phyloP scores from a whole-genome alignment of 1,140 invertebrate genomes.

The Yoshiicerus persimilis region DNA sequence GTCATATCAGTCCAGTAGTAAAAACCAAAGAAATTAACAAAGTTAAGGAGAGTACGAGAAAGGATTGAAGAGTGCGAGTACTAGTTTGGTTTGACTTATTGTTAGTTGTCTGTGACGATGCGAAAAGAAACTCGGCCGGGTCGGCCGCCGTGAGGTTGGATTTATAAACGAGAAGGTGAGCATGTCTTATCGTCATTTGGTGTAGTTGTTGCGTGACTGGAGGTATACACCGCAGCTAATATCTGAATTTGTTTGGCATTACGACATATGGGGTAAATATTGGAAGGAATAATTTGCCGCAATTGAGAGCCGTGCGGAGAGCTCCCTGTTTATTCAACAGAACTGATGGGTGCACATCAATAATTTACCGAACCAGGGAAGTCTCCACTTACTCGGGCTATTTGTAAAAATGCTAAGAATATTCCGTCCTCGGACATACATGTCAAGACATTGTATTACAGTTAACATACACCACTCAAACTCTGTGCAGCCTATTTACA shows the following conservation, averaged over 20 bases:
- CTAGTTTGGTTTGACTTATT: background rate
- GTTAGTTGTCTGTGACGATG: background rate
- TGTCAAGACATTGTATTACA: background rate
- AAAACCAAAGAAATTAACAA: background rate
- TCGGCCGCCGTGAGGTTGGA: background rate
- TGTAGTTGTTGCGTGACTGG: constrained; percentile 40
- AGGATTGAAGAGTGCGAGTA: background rate
- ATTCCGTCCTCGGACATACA: background rate
- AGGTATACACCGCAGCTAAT: constrained; percentile 21
- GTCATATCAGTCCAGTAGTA: too few species aligned
- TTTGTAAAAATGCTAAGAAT: background rate
- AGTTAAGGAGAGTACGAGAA: background rate
- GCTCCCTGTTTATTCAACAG: constrained; percentile 8
- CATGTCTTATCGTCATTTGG: constrained; percentile 43
- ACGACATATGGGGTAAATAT: constrained; percentile 33
- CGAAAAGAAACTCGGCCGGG: background rate
- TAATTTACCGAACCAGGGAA: background rate
- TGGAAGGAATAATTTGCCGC: constrained; percentile 41
- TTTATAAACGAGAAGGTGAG: background rate
- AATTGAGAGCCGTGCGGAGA: constrained; percentile 28
- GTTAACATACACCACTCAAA: background rate
- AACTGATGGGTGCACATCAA: background rate
- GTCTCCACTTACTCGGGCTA: background rate
- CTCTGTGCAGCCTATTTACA: background rate
- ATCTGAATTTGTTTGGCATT: constrained; percentile 44